Base-by-base conservation (phyloP, 2,888 invertebrate genomes). In the Timema cristinae region DNA sequence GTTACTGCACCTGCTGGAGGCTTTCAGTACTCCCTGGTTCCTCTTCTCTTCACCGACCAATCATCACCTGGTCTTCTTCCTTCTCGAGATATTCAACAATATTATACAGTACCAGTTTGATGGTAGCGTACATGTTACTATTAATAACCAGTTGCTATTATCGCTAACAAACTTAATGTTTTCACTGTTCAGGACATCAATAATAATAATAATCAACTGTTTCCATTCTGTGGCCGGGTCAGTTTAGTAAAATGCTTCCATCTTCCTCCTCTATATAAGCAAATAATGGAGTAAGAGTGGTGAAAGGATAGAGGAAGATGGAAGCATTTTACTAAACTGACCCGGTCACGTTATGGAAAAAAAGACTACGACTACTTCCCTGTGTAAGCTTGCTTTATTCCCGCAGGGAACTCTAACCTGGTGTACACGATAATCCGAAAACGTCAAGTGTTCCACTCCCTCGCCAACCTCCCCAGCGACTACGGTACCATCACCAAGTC, bases 61-160 rank as follows among this genome's bases (percentile, higher is more conserved):
- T 82, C 98, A 99, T 83, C 98, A 99, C 82, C 88, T 99, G 75
- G 97, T 99, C 10, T 99, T 99, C 86, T 98, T 99, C 84, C 85
- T 99, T 68, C 86, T 99, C 69, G 99, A 99, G 86, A 97, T 98
- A 81, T 99, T 99, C 84, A 99, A 99, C 84, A 99, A 99, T 82
- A 98, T 99, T 78, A 99, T 99, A 78, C 99, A 99, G 86, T 98
- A 98, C 81, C 98, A 98, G 84, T 98, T 98, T 83, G 97, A 98
- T 83, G 97, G 97, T 63, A 32, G 32, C 32, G 32, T 32, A 32
- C 32, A 32, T 32, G 32, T 32, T 32, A 32, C 32, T 32, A 32
- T n/a, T n/a, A n/a, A n/a, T n/a, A n/a, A n/a, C n/a, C n/a, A n/a
- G 32, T 32, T 32, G 4, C 32, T 32, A 32, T 32, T 32, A 32